Evolutionary conservation across 2,797 vertebrate genomes (phyloP).

Genomic region (Kryptolebias ocellatus): DNA sequence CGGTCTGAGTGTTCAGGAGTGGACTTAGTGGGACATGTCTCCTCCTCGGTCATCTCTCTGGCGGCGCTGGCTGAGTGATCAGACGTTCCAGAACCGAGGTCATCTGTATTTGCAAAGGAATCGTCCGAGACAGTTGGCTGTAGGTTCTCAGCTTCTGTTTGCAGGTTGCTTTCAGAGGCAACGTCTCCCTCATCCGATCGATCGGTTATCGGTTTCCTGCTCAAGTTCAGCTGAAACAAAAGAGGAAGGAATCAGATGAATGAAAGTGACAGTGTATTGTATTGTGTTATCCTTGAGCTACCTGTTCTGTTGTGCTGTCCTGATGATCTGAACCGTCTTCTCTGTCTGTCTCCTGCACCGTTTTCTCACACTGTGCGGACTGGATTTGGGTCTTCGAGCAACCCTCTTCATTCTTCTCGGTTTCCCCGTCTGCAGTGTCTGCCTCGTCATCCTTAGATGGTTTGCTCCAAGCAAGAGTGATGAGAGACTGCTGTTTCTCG

Average conservation of each 20-base stretch:
- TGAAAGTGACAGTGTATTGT: background rate
- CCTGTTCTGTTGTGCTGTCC: conserved; percentile 41
- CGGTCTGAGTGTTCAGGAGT: conserved; percentile 4
- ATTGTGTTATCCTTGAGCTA: conserved; percentile 17
- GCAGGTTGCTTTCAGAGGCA: conserved; percentile 13
- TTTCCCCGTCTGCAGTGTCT: conserved; percentile 4
- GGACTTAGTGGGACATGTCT: conserved; percentile 23
- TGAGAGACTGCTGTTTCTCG: conserved; percentile 81
- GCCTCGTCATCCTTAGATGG: conserved; percentile 43
- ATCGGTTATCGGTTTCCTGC: conserved; percentile 7
- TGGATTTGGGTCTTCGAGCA: conserved; percentile 5
- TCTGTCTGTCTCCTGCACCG: conserved; percentile 5
- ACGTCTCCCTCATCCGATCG: conserved; percentile 15
- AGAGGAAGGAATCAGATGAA: conserved; percentile 5
- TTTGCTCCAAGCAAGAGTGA: conserved; percentile 83
- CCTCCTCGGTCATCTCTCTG: conserved; percentile 15
- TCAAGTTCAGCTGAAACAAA: conserved; percentile 11
- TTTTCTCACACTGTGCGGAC: conserved; percentile 21
- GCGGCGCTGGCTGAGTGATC: conserved; percentile 4
- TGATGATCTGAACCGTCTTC: conserved; percentile 39
- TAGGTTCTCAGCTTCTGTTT: conserved; percentile 17
- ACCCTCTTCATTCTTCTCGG: conserved; percentile 16
- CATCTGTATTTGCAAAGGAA: conserved; percentile 8
- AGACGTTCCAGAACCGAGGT: conserved; percentile 14
- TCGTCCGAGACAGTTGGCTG: conserved; percentile 13